Base-by-base conservation (phyloP, 2,888 invertebrate species). In the Plutella xylostella region DNA sequence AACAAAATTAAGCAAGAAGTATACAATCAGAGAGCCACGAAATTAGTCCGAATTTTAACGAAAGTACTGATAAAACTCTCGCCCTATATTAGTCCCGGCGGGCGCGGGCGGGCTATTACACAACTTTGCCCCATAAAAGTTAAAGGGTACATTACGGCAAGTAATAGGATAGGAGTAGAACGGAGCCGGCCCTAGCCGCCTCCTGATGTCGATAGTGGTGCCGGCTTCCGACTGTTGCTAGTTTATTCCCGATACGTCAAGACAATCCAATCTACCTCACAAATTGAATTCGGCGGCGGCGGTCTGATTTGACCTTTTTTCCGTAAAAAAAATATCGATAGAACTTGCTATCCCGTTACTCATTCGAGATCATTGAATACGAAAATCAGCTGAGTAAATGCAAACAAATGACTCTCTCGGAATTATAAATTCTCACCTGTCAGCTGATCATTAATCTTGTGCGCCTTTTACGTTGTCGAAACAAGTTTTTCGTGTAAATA, bases 121-220 rank as follows among this genome's bases (percentile, higher is more conserved):
- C 60, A 82, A 82, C 72, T 82, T 79, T 59, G 55, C 51, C 62
- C 73, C 78, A 76, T 82, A 82, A 83, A 82, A 82, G 79, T 78
- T 80, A 80, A 78, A 77, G 79, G 75, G 71, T 69, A 71, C 78
- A 77, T 80, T 82, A 82, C 69, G 64, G 65, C 71, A 73, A 78
- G 78, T 77, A 80, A 79, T 79, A 77, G 73, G 70, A 79, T 79
- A 77, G 73, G 70, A 68, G 74, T 15, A 31, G 46, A 41, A n/a
- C 28, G 38, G 42, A 44, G 44, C 41, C 43, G 37, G 43, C 46
- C 46, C 46, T 46, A 44, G 44, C 35, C 37, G 34, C 21, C 20
- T 22, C 31, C 42, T 46, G 41, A 42, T 38, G n/a, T n/a, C n/a
- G n/a, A n/a, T n/a, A n/a, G n/a, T n/a, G n/a, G n/a, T n/a, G n/a